Conservation (phyloP, 2,888 invertebrate genomes). For the Nysson spinosus region DNA sequence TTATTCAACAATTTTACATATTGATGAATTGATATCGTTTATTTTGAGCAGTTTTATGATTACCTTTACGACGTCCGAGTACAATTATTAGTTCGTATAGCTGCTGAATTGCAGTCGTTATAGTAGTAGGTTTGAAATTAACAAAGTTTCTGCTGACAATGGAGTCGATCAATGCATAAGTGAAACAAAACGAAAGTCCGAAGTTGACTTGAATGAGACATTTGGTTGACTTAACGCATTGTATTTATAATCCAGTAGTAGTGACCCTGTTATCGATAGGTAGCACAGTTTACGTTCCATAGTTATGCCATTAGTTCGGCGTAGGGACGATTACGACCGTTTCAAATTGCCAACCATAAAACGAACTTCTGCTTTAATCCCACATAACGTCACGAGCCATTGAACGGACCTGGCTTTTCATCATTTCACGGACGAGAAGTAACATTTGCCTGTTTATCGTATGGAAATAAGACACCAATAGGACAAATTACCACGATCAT, state of each 20-base stretch:
- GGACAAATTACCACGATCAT: not conserved
- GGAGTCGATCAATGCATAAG: too few relatives aligned
- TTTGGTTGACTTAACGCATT: not conserved
- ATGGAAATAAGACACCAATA: slow-evolving; percentile 1
- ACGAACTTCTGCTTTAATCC: slow-evolving; percentile 64
- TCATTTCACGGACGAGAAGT: slow-evolving; percentile 34
- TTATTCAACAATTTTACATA: too few relatives aligned
- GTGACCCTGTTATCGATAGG: slow-evolving; percentile 22
- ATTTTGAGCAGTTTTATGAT: too few relatives aligned
- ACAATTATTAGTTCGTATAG: too few relatives aligned
- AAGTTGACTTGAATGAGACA: too few relatives aligned
- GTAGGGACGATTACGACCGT: slow-evolving; percentile 37
- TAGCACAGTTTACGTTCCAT: slow-evolving; percentile 26
- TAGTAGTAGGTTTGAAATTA: too few relatives aligned
- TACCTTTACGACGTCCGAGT: too few relatives aligned
- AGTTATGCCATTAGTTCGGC: slow-evolving; percentile 42
- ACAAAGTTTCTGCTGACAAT: too few relatives aligned
- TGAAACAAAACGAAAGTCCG: too few relatives aligned
- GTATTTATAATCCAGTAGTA: slow-evolving; percentile 3
- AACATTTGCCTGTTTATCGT: slow-evolving; percentile 8
- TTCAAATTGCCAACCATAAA: slow-evolving; percentile 56
- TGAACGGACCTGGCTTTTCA: slow-evolving; percentile 34
- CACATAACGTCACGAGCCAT: slow-evolving; percentile 54
- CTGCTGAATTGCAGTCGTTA: too few relatives aligned
- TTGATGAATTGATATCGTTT: too few relatives aligned